Conservation (phyloP, 2,113 vertebrate species). For the Carassius gibelio region DNA sequence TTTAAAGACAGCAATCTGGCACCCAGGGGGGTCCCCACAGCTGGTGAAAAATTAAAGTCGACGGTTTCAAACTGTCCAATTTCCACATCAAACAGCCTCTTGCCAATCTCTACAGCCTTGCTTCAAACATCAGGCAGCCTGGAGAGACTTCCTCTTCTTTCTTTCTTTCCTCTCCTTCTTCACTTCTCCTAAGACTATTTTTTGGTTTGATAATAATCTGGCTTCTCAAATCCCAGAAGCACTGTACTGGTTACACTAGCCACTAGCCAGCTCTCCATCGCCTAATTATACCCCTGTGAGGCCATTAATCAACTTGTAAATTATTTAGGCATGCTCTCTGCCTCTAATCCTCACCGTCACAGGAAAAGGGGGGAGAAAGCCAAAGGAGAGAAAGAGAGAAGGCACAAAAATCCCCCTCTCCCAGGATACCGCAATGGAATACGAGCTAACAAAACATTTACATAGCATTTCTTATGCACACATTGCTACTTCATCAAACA, state of each 20-base stretch:
- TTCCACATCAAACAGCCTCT: constrained; percentile 87
- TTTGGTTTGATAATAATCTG: constrained; percentile 65
- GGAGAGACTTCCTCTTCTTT: constrained; percentile 79
- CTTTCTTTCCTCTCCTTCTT: constrained; percentile 71
- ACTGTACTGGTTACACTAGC: constrained; percentile 82
- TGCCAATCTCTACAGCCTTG: constrained; percentile 82
- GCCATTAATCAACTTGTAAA: constrained; percentile 92
- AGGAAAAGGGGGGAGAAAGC: constrained; percentile 8
- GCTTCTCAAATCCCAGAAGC: constrained; percentile 84
- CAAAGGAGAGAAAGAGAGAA: constrained; percentile 12
- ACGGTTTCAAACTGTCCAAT: constrained; percentile 95
- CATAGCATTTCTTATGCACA: constrained; percentile 55
- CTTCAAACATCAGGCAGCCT: constrained; percentile 80
- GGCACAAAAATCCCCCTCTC: constrained; percentile 50
- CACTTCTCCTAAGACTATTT: constrained; percentile 69
- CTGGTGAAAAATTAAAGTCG: constrained; percentile 92
- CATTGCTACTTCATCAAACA: constrained; percentile 50
- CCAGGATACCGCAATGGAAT: constrained; percentile 43
- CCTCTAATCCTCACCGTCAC: constrained; percentile 80
- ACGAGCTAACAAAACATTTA: constrained; percentile 58
- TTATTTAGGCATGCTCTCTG: constrained; percentile 85
- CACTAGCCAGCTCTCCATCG: constrained; percentile 83
- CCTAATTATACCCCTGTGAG: constrained; percentile 92
- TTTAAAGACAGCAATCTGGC: constrained; percentile 46
- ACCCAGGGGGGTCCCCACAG: constrained; percentile 82